phyloP scores from a whole-genome alignment of 2,888 invertebrate genomes.

The Eledona agricola region DNA sequence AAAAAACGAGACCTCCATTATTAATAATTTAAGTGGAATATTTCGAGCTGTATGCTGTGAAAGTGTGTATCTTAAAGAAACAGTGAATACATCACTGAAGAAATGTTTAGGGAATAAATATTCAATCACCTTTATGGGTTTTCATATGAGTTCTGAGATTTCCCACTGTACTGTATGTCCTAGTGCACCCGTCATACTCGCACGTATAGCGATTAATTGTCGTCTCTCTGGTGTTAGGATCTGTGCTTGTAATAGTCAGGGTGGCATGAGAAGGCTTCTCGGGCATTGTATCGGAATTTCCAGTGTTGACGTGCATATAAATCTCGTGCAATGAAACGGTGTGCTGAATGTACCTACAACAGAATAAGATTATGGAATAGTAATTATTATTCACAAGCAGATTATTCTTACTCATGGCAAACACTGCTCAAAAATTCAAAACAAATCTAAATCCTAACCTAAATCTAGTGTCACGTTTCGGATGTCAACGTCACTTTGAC shows the following conservation, averaged over 20 bases:
- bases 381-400: background rate
- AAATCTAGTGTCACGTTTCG: too few relatives aligned
- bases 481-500: too few relatives aligned
- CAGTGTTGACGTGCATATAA: constrained; percentile 75
- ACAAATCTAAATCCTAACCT: background rate
- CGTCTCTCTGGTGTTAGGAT: constrained; percentile 68
- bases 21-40: too few relatives aligned
- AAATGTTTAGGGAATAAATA: too few relatives aligned
- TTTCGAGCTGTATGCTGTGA: too few relatives aligned
- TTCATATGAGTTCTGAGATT: constrained; percentile 95
- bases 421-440: background rate
- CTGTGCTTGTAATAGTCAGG: constrained; percentile 71
- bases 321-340: constrained; percentile 75
- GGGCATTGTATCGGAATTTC: constrained; percentile 69
- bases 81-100: too few relatives aligned
- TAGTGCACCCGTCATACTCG: constrained; percentile 86
- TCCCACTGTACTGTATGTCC: constrained; percentile 93
- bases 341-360: constrained; percentile 73
- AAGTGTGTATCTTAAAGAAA: too few relatives aligned
- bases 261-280: constrained; percentile 75
- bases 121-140: constrained; percentile 84
- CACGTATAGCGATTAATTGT: constrained; percentile 81
- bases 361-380: constrained; percentile 6
- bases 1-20: too few relatives aligned
- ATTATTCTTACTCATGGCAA: background rate